Evolutionary conservation across 2,888 invertebrate species (phyloP), one percentile per base, ranked within the genome.

Genomic region (Polietes domitor): DNA sequence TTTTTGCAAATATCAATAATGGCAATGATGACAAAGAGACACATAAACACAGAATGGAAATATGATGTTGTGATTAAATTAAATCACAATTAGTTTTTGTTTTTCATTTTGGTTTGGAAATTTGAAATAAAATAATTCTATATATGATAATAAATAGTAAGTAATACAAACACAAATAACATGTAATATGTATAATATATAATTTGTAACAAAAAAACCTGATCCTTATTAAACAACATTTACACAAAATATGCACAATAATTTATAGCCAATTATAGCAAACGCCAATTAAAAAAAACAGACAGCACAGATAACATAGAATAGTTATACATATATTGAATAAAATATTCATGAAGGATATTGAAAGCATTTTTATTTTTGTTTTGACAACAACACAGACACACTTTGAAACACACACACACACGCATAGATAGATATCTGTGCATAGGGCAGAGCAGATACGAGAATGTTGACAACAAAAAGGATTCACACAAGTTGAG

Each of bases 341-440:
- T 37, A 37, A 3, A 37, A 37, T 37, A 37, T 37, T 9, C 10
- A 3, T 12, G n/a, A 21, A 26, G 26, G 26, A 26, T 58, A 24
- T 58, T 26, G 26, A 24, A 58, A 58, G 47, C 47, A 47, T 15
- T 47, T 47, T 58, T 24, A 24, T 21, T 19, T 53, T 19, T 2
- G 19, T 53, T 53, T 53, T 53, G 53, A 53, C 53, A 21, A 53
- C 53, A 53, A 53, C 53, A 53, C 53, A 53, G 21, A 53, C 17
- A 50, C 50, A 50, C 17, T 5, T 32, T 5, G 7, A 12, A n/a
- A 47, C 47, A 47, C 47, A 47, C n/a, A 47, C n/a, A 47, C 15
- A n/a, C n/a, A 47, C n/a, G 2, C 12, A 47, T 47, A 47, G n/a
- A 47, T 6, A 47, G 3, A n/a, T 12, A 47, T 47, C 15, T 47